Conservation (phyloP, 2,113 vertebrate species). For the Ochotona curzoniae region DNA sequence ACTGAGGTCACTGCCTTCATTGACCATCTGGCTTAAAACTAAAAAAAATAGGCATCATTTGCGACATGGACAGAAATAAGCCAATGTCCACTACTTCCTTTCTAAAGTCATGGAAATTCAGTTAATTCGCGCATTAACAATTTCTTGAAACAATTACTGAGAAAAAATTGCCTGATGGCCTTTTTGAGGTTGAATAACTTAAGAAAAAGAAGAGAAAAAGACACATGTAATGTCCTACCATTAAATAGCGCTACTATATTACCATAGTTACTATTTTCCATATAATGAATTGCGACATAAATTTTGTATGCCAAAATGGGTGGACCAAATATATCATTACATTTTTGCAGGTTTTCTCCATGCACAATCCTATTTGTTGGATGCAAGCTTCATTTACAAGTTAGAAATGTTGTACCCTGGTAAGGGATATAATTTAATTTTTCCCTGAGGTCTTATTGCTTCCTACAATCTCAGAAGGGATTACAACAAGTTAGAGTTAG, state of each 20-base stretch:
- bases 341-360: background rate
- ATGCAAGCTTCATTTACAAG: constrained; percentile 36
- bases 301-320: background rate
- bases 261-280: constrained; percentile 12
- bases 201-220: background rate
- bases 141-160: constrained; percentile 38
- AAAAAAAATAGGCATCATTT: constrained; percentile 72
- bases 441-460: constrained; percentile 38
- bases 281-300: background rate
- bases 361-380: background rate
- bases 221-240: background rate
- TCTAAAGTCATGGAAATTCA: constrained; percentile 61
- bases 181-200: constrained; percentile 40
- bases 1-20: constrained; percentile 68
- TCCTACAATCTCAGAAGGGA: constrained; percentile 36
- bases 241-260: background rate
- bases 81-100: constrained; percentile 42
- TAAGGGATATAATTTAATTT: constrained; percentile 46
- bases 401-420: background rate
- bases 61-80: constrained; percentile 61
- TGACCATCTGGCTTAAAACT: constrained; percentile 71
- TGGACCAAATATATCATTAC: background rate
- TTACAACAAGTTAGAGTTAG: background rate
- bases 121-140: constrained; percentile 62
- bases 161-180: background rate